These are phyloP conservation scores for Orientallactaga sibirica DNA, from an alignment of 2,797 vertebrate genomes.

Conservation along the genomic window DNA sequence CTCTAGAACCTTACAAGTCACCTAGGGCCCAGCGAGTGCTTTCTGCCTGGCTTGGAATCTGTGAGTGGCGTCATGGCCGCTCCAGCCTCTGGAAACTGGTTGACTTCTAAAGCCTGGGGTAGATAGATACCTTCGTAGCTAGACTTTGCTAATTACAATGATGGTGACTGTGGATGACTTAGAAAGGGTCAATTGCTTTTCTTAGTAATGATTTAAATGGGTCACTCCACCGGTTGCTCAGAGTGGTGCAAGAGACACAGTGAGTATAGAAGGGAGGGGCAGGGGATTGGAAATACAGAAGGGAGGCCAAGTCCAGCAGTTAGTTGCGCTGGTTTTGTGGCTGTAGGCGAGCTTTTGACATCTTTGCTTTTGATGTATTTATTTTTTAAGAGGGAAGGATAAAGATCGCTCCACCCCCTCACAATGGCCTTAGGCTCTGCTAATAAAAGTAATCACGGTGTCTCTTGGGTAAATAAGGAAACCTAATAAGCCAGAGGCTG, in stretches of 20 bases:
- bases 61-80: too few species aligned
- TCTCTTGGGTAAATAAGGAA: constrained; percentile 5
- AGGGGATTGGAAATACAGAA: background rate
- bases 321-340: background rate
- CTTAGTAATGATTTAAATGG: constrained; percentile 29
- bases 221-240: background rate
- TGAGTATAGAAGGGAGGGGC: background rate
- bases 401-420: background rate
- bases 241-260: background rate
- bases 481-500: background rate
- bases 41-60: background rate
- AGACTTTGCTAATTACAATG: constrained; percentile 31
- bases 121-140: background rate
- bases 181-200: background rate
- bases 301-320: background rate
- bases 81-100: background rate
- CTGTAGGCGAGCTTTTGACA: background rate
- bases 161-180: background rate
- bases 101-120: background rate
- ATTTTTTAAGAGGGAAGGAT: background rate
- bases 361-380: background rate
- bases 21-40: background rate
- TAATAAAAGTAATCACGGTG: background rate
- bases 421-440: background rate
- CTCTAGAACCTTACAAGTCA: background rate